Conservation (phyloP, 2,113 vertebrate genomes). For the Nansenia antarctica region DNA sequence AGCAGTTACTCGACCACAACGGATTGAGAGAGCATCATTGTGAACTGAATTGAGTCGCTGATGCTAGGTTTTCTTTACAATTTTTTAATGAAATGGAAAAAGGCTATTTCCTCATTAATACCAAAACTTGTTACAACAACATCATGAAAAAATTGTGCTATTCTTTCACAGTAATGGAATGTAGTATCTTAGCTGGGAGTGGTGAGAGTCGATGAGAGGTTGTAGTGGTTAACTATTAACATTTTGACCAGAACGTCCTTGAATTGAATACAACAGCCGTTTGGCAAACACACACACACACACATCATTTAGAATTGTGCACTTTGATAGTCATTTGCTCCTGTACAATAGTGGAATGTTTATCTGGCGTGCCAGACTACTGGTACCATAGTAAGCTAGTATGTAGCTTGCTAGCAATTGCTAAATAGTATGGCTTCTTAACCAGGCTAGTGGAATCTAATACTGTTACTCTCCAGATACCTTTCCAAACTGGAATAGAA, state of each 20-base stretch:
- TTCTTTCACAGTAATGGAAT: slow-evolving; percentile 49
- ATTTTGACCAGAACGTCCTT: slow-evolving; percentile 27
- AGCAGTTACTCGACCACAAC: too few species aligned
- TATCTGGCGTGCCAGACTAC: too few species aligned
- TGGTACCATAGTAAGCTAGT: too few species aligned
- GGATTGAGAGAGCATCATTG: too few species aligned
- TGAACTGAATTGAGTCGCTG: too few species aligned
- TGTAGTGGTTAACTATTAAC: not conserved
- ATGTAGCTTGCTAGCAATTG: too few species aligned
- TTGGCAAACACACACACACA: not conserved
- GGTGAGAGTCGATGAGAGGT: slow-evolving; percentile 18
- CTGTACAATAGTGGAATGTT: too few species aligned
- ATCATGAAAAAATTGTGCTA: slow-evolving; percentile 50
- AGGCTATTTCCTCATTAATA: slow-evolving; percentile 29
- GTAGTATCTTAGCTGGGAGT: slow-evolving; percentile 23
- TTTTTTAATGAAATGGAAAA: slow-evolving; percentile 57
- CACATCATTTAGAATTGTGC: slow-evolving; percentile 8
- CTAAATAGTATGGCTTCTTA: too few species aligned
- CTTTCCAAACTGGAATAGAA: too few species aligned
- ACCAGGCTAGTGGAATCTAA: slow-evolving; percentile 28
- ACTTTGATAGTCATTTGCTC: slow-evolving; percentile 33
- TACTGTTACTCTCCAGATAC: not conserved
- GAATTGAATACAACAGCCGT: not conserved
- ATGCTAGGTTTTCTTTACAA: not conserved
- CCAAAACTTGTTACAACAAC: slow-evolving; percentile 56